A percentile compares a stretch with the other conserved stretches of the same genome.
phyloP scores from a whole-genome alignment of 1,140 invertebrate species.

The Drosophila rufa region DNA sequence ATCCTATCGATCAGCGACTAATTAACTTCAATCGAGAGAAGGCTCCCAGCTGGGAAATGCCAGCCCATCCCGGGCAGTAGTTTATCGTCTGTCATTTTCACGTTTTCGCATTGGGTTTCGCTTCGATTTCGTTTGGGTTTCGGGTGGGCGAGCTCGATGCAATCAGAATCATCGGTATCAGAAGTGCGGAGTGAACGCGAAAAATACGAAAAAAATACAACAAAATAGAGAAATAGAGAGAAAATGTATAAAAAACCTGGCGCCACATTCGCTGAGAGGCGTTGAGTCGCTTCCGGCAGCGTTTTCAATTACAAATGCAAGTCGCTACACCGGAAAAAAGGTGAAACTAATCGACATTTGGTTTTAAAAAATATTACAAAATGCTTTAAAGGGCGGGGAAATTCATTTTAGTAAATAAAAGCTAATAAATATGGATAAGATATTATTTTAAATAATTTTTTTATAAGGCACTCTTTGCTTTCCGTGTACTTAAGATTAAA shows the following conservation, averaged over 20 bases:
- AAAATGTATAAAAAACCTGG: slow-evolving; percentile 25
- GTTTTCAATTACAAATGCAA: slow-evolving; percentile 67
- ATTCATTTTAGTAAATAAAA: no score
- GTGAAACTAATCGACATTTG: neutral
- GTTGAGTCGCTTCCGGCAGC: slow-evolving; percentile 63
- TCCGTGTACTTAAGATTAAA: slow-evolving; percentile 1
- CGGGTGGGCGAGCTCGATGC: slow-evolving; percentile 33
- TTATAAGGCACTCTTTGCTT: neutral
- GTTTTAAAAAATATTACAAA: neutral
- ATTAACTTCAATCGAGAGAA: slow-evolving; percentile 35
- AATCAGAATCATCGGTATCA: slow-evolving; percentile 40
- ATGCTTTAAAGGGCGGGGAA: no score
- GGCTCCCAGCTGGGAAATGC: slow-evolving; percentile 10
- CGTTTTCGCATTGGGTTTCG: slow-evolving; percentile 11
- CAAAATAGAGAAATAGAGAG: neutral
- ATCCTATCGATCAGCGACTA: slow-evolving; percentile 47
- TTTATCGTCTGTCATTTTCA: slow-evolving; percentile 13
- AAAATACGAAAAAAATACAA: neutral
- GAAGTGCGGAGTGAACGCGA: slow-evolving; percentile 18
- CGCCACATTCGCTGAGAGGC: slow-evolving; percentile 53
- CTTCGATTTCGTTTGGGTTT: slow-evolving; percentile 4
- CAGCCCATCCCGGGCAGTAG: slow-evolving; percentile 1
- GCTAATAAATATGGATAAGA: no score
- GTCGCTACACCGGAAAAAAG: slow-evolving; percentile 10
- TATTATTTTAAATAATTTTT: no score